Base-by-base conservation (phyloP, 2,888 invertebrate species). In the Linnaemya vulpina region DNA sequence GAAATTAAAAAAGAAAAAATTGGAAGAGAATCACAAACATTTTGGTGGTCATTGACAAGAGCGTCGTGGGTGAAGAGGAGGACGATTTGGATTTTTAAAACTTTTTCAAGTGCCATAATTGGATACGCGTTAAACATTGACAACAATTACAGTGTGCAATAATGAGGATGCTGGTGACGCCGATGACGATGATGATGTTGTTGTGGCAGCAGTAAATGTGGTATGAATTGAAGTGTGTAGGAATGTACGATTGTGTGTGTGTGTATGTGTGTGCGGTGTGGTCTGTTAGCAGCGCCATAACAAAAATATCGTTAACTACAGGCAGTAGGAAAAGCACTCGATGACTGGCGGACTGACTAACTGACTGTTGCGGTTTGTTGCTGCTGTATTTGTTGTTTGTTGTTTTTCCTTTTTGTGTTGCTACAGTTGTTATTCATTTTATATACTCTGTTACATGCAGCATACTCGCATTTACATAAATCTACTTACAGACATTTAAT, bases 91-190 rank as follows among this genome's bases (percentile, higher is more conserved):
- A 10, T 55, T 53, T 58, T 75, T 30, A n/a, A 20, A 35, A 35
- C n/a, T 9, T 11, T 62, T 77, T 68, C 20, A 77, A 51, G 30
- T 10, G 40, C 53, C 62, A 58, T 78, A 84, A 84, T 84, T 77
- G 81, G 84, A 74, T 75, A 60, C 74, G 51, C 70, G 65, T 78
- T 78, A 78, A 82, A 71, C 74, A 85, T 65, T 81, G 73, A 58
- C 74, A 81, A 65, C 67, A 60, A 73, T 53, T 74, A 63, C 30
- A 68, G 40, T 38, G 46, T 63, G 35, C 67, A 67, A 77, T 73
- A 68, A 73, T 77, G 73, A 76, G 20, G 55, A 55, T 62, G 70
- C 25, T 79, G 74, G 13, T 30, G 63, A 13, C 55, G 62, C 35
- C 46, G 49, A 8, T 20, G 46, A 22, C 40, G 22, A 38, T 68